phyloP scores from a whole-genome alignment of 2,113 vertebrate genomes.

The Chamaea fasciata region DNA sequence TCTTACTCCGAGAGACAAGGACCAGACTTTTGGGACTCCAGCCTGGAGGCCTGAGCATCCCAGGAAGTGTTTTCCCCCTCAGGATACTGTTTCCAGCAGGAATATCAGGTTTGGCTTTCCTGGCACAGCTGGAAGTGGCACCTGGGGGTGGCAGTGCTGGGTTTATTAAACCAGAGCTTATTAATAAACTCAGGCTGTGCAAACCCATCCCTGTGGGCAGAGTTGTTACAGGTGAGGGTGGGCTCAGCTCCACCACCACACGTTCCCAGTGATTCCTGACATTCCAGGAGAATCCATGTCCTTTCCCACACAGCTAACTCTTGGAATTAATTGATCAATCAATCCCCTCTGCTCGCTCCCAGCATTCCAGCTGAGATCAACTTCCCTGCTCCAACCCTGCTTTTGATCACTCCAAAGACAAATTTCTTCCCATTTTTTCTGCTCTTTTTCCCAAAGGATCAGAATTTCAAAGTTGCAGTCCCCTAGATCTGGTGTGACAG shows the following conservation, averaged over 20 bases:
- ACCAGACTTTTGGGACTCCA: rapidly evolving
- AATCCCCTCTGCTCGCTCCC: background rate
- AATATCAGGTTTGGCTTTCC: rapidly evolving
- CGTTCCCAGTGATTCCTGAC: background rate
- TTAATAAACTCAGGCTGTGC: background rate
- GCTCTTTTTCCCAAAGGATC: background rate
- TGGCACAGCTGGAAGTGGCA: background rate
- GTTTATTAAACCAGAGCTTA: background rate
- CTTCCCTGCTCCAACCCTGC: background rate
- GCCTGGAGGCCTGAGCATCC: too few relatives aligned
- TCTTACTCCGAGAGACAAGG: rapidly evolving
- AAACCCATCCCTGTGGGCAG: background rate
- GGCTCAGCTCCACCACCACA: background rate
- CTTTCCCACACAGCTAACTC: background rate
- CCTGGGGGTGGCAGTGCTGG: background rate
- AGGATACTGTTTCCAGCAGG: too few relatives aligned
- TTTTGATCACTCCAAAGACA: background rate
- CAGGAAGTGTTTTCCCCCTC: rapidly evolving
- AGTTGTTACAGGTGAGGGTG: background rate
- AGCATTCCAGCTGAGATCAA: background rate
- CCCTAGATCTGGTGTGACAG: background rate
- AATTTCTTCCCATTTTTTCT: background rate
- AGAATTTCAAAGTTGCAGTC: background rate
- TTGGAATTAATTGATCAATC: background rate
- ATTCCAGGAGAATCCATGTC: background rate